Base-by-base conservation (phyloP, 2,113 vertebrate species). In the Empidonax traillii region DNA sequence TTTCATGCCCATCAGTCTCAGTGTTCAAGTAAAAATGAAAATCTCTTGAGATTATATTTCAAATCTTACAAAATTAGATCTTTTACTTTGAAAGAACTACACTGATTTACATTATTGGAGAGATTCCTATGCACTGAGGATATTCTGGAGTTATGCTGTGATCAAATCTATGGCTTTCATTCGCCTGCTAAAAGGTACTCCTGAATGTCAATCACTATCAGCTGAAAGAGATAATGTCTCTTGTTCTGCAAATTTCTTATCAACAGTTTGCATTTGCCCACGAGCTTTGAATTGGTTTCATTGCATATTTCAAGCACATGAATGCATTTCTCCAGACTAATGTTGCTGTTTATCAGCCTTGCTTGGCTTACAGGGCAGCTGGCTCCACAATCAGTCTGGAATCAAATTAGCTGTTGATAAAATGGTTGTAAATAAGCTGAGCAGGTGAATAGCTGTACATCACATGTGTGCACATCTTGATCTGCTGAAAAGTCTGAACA, bases 361-460 rank as follows among this genome's bases (percentile, higher is more conserved):
- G 49, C 74, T 89, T 89, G 66, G 69, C 35, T 87, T 61, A 75
- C 80, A 87, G 61, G 52, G 31, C 67, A 91, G 23, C 62, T 79
- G 56, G 84, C 73, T 91, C 53, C 31, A 72, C 71, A 85, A 51
- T 94, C 87, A 61, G 73, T 28, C 37, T 76, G 49, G 58, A 94
- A 96, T 94, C 91, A 91, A 94, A 93, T 93, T 96, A 94, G 74
- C 59, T 85, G 74, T 51, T 91, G 91, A 90, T 87, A 89, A 92
- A 61, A 53, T 2, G 6, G 77, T 58, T 93, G 69, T 49, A 94
- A 96, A 87, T 69, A 95, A 94, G 22, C 6, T 33, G 56, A 95
- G 66, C 44, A 82, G 56, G 61, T 87, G 76, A 87, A 73, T 12
- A 89, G 37, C 44, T 84, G 35, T 43, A 51, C 17, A 63, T 79